Base-by-base conservation (phyloP, 2,888 invertebrate genomes). In the Philonicus albiceps region DNA sequence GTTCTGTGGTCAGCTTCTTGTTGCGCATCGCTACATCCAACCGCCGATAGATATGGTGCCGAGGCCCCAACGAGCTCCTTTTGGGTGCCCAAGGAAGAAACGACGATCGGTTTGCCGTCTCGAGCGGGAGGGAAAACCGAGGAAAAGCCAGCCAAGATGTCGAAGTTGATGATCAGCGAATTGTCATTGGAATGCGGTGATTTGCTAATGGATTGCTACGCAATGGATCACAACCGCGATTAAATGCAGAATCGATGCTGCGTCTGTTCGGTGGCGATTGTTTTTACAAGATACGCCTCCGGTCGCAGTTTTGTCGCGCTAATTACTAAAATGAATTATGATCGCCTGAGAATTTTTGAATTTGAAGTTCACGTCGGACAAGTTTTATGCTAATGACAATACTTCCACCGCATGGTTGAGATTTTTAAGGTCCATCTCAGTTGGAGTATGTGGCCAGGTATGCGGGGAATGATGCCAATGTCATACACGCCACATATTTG, bases 141-240 rank as follows among this genome's bases (percentile, higher is more conserved):
- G 27, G 83, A 83, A 83, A 83, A 83, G 40, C 37, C 64, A 64
- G 22, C 64, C 64, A 64, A 43, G 64, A 83, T 64, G 83, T 83
- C 64, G 64, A n/a, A 55, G 83, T 85, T 85, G 84, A 85, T 85
- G 84, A 85, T 73, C 84, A 85, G 73, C 49, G 74, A 85, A 85
- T 85, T 85, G 85, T 85, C 85, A 85, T 85, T 43, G 85, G 85
- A 85, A 85, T 85, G 85, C 85, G 37, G 75, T 75, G 75, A 85
- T 85, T 85, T 85, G 85, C 85, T 85, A 85, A 85, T 85, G 85
- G 85, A 85, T 64, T 40, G 64, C 83, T 34, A 83, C 72, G 55
- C 83, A 64, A 72, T 83, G 83, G 64, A 83, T 83, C 83, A 83
- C 72, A 37, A 34, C 64, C 19, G 37, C 83, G 40, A 83, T 83